Evolutionary conservation across 2,797 vertebrate genomes (phyloP).

Genomic region (Cryptoblepharus egeriae): DNA sequence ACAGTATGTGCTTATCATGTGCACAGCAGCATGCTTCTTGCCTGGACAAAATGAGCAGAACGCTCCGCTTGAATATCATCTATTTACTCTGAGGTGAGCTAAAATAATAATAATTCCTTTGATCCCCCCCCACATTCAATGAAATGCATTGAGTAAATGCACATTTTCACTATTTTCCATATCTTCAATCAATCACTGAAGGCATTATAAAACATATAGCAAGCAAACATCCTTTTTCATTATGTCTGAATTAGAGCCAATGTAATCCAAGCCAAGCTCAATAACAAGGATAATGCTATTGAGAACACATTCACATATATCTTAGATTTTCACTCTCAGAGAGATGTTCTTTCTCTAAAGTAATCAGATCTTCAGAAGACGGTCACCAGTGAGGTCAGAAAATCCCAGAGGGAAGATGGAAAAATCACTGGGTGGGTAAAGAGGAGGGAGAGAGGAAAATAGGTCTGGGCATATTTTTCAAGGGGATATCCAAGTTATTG

Average conservation of each 20-base stretch:
- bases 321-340: not conserved
- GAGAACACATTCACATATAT: too few species aligned
- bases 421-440: too few species aligned
- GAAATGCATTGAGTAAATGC: constrained; percentile 10
- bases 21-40: not conserved
- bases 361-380: not conserved
- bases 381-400: not conserved
- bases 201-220: not conserved
- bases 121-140: constrained; percentile 14
- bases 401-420: too few species aligned
- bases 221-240: not conserved
- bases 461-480: too few species aligned
- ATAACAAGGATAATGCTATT: not conserved
- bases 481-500: too few species aligned
- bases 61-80: not conserved
- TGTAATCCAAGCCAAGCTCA: not conserved
- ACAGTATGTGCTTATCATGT: not conserved
- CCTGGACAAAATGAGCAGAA: constrained; percentile 9
- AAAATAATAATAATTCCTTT: not conserved
- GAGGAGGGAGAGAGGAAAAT: too few species aligned
- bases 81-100: constrained; percentile 2
- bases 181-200: not conserved
- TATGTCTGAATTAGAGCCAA: not conserved
- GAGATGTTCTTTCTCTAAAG: not conserved
- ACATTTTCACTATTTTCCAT: not conserved